phyloP scores from a whole-genome alignment of 2,113 vertebrate species.

The Murina feae region DNA sequence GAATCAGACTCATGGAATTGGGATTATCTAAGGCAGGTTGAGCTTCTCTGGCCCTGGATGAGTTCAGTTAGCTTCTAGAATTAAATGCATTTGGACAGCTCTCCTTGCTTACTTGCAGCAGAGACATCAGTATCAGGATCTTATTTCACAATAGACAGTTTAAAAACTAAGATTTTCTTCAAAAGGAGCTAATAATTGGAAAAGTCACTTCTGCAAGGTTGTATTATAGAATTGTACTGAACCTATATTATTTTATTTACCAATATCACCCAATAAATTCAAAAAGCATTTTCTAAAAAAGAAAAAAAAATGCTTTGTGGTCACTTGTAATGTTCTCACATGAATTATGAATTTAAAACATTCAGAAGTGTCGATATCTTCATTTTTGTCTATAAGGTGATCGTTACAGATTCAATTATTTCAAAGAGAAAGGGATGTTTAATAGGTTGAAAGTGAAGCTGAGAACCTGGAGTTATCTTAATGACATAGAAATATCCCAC shows the following conservation, averaged over 20 bases:
- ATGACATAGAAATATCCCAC: background rate
- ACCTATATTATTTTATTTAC: too few relatives aligned
- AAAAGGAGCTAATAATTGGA: too few relatives aligned
- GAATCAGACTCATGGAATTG: conserved; percentile 57
- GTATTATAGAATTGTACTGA: too few relatives aligned
- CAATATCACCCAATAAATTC: too few relatives aligned
- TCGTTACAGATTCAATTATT: conserved; percentile 41
- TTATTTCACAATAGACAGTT: background rate
- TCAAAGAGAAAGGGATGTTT: conserved; percentile 6
- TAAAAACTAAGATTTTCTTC: too few relatives aligned
- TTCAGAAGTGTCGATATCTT: background rate
- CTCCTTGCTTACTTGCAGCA: background rate
- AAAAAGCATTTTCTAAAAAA: too few relatives aligned
- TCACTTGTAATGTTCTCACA: background rate
- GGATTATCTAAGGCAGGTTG: conserved; percentile 46
- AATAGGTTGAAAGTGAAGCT: background rate
- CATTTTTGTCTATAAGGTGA: background rate
- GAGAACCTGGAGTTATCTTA: conserved; percentile 25
- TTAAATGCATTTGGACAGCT: background rate
- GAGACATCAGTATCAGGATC: background rate
- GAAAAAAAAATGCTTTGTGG: background rate
- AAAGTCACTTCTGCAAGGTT: too few relatives aligned
- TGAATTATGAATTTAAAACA: background rate
- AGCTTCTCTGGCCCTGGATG: conserved; percentile 3
- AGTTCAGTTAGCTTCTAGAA: conserved; percentile 35